phyloP scores from a whole-genome alignment of 2,888 invertebrate genomes.

The Tillus elongatus region DNA sequence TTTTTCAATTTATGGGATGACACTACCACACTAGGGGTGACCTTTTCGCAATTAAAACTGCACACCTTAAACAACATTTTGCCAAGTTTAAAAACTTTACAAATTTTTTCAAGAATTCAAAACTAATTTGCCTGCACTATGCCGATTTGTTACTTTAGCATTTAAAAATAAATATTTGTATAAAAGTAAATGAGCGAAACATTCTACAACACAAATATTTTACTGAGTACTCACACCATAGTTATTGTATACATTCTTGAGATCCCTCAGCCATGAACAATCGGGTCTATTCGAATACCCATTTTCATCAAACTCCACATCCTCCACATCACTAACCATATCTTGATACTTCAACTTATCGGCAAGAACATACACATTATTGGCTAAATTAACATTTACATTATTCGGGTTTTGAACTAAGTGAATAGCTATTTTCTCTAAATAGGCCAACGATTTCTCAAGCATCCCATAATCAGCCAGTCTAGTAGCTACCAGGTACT shows the following conservation, averaged over 20 bases:
- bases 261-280: constrained; percentile 50
- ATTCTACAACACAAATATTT: too few relatives aligned
- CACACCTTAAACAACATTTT: too few relatives aligned
- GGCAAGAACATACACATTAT: constrained; percentile 44
- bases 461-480: constrained; percentile 69
- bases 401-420: constrained; percentile 50
- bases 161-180: too few relatives aligned
- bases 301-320: constrained; percentile 25
- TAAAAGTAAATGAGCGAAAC: too few relatives aligned
- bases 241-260: constrained; percentile 42
- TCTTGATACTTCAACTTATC: constrained; percentile 40
- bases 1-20: too few relatives aligned
- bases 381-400: constrained; percentile 46
- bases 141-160: too few relatives aligned
- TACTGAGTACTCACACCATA: constrained; percentile 40
- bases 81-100: too few relatives aligned
- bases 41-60: too few relatives aligned
- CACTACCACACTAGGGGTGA: too few relatives aligned
- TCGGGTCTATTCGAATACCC: constrained; percentile 40
- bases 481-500: constrained; percentile 70
- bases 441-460: constrained; percentile 74
- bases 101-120: too few relatives aligned
- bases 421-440: constrained; percentile 67
- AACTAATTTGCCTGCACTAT: too few relatives aligned
- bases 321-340: constrained; percentile 33